phyloP scores from a whole-genome alignment of 2,888 invertebrate genomes.

The Anticlea derivata region DNA sequence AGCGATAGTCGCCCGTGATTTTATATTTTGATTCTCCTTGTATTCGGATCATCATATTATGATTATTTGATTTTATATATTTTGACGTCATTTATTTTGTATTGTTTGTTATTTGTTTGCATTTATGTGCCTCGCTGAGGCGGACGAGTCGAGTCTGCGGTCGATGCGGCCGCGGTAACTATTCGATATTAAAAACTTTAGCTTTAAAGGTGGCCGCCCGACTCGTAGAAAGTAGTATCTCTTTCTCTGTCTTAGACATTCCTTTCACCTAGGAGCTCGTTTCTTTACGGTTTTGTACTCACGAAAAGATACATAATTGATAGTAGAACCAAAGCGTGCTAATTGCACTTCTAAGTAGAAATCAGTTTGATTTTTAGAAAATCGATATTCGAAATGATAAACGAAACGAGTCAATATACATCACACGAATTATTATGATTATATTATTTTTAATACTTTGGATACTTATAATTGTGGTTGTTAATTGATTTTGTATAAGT shows the following conservation, averaged over 20 bases:
- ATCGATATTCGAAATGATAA: constrained; percentile 31
- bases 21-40: constrained; percentile 35
- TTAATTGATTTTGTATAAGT: constrained; percentile 28
- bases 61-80: constrained; percentile 41
- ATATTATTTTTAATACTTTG: constrained; percentile 32
- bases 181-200: constrained; percentile 29
- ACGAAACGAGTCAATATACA: constrained; percentile 38
- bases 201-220: constrained; percentile 35
- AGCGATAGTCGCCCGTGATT: constrained; percentile 28
- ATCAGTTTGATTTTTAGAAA: constrained; percentile 12
- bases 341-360: constrained; percentile 21
- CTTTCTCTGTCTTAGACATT: constrained; percentile 37
- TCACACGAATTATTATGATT: constrained; percentile 40
- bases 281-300: constrained; percentile 26
- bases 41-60: constrained; percentile 23
- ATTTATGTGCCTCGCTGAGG: constrained; percentile 58
- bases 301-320: constrained; percentile 18
- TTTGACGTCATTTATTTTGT: constrained; percentile 47
- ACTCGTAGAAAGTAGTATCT: constrained; percentile 21
- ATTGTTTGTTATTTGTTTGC: constrained; percentile 62
- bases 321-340: constrained; percentile 28
- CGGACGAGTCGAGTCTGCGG: constrained; percentile 28
- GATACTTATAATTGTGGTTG: constrained; percentile 42
- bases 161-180: constrained; percentile 29
- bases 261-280: constrained; percentile 32